These are phyloP conservation scores for Rhabdomys pumilio DNA, from an alignment of 2,797 vertebrate genomes.

Conservation along the genomic window DNA sequence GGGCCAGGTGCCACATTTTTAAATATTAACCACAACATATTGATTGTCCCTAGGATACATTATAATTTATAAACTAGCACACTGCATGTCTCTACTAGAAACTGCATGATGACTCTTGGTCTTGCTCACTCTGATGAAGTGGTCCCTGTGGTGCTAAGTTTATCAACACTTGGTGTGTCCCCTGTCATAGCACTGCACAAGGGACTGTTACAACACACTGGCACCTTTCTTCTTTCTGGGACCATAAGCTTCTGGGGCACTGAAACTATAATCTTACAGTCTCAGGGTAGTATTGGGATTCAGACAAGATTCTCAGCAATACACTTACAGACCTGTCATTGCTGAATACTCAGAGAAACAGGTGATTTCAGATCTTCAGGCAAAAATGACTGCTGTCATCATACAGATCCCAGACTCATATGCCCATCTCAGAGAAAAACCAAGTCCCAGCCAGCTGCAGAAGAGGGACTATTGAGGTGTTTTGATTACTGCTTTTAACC, in stretches of 20 bases:
- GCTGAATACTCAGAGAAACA: not conserved
- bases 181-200: too few relatives aligned
- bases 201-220: not conserved
- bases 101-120: not conserved
- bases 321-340: not conserved
- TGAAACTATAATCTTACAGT: not conserved
- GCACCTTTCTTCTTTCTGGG: not conserved
- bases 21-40: too few relatives aligned
- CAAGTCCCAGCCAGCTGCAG: not conserved
- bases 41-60: not conserved
- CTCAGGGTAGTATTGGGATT: not conserved
- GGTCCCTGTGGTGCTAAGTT: too few relatives aligned
- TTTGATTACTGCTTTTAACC: not conserved
- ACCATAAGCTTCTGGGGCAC: not conserved
- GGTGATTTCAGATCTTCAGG: not conserved
- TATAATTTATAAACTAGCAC: not conserved
- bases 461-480: not conserved
- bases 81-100: not conserved
- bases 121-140: not conserved
- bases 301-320: not conserved
- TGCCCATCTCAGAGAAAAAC: not conserved
- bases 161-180: not conserved
- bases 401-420: fast-evolving
- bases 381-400: not conserved
- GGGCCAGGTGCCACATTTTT: too few relatives aligned